Evolutionary conservation across 1,140 invertebrate genomes (phyloP), one percentile per base, ranked within the genome.

Genomic region (Bombus confusus): DNA sequence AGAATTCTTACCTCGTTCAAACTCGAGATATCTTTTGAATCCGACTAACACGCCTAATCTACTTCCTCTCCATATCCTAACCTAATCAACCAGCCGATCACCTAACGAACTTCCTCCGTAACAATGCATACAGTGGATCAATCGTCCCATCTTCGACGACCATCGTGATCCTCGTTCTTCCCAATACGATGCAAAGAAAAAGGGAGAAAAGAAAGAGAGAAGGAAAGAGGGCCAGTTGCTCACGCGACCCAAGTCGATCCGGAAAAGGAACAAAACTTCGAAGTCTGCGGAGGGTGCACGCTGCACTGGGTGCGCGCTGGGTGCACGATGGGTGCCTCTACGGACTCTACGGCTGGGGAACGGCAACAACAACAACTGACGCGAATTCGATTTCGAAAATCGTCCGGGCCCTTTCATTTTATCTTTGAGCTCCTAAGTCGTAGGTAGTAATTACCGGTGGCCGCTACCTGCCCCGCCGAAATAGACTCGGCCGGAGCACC

Each of bases 381-480:
- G 90, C 82, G 81, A 88, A 88, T 92, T 92, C 87, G 88, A 85
- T 92, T 91, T 92, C 91, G 89, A 91, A 90, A 92, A 91, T 90
- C 78, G 81, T 86, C 87, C 86, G 37, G 88, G 88, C 86, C 89
- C 92, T 93, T 93, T 84, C 92, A 89, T 92, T 92, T 91, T 83
- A 90, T 93, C 92, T 91, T 82, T 85, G 90, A 91, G 88, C 91
- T 91, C 90, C 91, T 92, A 91, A 93, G 91, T 94, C 92, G 86
- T 91, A 93, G 93, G 93, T 93, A 92, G 94, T 94, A 95, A 95
- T 95, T 95, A 95, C 94, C 94, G 80, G 94, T 94, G 94, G 94
- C 94, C 93, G 94, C 94, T 95, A 94, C 94, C 94, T 95, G 93
- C 91, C 91, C 92, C 89, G 93, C 87, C 91, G 92, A 92, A 94